phyloP scores from a whole-genome alignment of 2,113 vertebrate genomes.

The Dipodomys spectabilis region DNA sequence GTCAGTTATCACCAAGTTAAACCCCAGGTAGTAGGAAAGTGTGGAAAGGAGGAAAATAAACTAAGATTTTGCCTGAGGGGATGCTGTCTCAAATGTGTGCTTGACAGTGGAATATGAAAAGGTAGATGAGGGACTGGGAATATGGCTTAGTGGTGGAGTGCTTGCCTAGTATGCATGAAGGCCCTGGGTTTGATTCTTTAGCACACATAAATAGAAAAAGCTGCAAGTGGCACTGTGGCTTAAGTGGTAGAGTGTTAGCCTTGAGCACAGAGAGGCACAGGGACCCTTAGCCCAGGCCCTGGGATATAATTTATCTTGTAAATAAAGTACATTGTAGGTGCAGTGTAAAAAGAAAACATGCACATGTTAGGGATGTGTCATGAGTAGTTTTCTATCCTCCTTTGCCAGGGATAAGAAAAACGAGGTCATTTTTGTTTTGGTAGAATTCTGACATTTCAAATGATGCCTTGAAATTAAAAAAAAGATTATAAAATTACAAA shows the following conservation, averaged over 20 bases:
- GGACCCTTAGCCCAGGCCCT: no score
- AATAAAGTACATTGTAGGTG: not conserved
- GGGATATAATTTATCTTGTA: no score
- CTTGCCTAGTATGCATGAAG: no score
- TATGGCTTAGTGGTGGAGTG: no score
- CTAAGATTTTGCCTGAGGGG: not conserved
- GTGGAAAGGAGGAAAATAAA: not conserved
- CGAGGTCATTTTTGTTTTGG: not conserved
- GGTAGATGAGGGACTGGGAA: no score
- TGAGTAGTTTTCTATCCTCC: not conserved
- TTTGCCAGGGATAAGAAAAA: not conserved
- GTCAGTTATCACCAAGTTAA: not conserved
- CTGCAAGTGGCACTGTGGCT: no score
- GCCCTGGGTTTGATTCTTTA: no score
- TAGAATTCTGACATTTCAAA: constrained; percentile 1
- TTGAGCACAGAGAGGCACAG: no score
- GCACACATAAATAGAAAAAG: no score
- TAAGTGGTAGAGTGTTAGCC: no score
- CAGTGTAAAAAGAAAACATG: not conserved
- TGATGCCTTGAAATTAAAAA: not conserved
- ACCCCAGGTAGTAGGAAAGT: not conserved
- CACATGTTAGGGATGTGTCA: not conserved
- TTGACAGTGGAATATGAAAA: not conserved
- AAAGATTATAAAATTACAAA: no score
- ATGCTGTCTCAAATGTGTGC: not conserved